Evolutionary conservation across 1,140 invertebrate genomes (phyloP).

Genomic region (Daktulosphaira vitifoliae): DNA sequence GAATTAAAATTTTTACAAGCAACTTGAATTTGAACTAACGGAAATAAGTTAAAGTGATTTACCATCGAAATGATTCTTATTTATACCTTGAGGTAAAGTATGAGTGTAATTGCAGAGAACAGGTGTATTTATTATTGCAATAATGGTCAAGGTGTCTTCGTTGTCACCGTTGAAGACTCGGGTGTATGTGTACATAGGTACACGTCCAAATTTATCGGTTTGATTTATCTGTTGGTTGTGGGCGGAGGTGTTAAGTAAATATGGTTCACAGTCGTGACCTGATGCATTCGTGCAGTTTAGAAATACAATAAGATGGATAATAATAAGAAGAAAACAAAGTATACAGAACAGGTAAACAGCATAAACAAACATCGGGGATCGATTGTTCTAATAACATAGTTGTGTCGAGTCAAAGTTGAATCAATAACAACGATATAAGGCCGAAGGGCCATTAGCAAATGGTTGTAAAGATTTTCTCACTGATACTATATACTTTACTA

Average conservation of each 20-base stretch:
- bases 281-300: neutral
- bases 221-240: neutral
- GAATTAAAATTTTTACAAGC: too few species aligned
- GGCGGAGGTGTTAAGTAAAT: conserved; percentile 31
- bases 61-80: too few species aligned
- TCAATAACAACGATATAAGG: conserved; percentile 5
- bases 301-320: too few species aligned
- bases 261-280: conserved; percentile 27
- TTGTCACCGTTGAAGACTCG: too few species aligned
- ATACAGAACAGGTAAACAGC: neutral
- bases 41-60: too few species aligned
- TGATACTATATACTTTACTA: too few species aligned
- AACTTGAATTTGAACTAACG: too few species aligned
- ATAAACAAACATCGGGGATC: conserved; percentile 12
- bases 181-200: neutral
- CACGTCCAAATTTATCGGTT: conserved; percentile 13
- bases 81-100: too few species aligned
- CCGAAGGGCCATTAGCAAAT: neutral
- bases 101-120: too few species aligned
- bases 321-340: neutral
- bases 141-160: too few species aligned
- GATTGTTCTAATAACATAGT: conserved; percentile 14
- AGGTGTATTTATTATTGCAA: too few species aligned
- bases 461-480: conserved; percentile 24
- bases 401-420: neutral